Evolutionary conservation across 2,113 vertebrate species (phyloP).

Genomic region (Gambusia affinis): DNA sequence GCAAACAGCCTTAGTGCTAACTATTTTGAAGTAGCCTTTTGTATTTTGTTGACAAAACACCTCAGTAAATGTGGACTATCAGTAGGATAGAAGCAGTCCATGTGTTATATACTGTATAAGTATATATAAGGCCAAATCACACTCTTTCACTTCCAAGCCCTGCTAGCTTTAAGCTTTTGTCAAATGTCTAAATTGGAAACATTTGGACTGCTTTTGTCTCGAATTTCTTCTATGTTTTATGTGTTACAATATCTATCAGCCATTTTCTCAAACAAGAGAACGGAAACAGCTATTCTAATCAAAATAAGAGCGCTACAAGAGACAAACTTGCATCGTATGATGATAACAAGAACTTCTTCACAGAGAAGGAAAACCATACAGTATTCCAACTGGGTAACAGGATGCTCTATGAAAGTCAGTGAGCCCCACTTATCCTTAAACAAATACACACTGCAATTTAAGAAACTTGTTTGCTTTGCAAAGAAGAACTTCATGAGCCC

Average conservation of each 20-base stretch:
- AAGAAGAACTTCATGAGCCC: conserved; percentile 41
- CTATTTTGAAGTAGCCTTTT: too few relatives aligned
- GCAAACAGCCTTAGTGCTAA: too few relatives aligned
- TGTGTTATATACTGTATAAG: too few relatives aligned
- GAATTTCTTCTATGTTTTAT: conserved; percentile 23
- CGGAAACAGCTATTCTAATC: conserved; percentile 26
- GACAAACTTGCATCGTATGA: conserved; percentile 5
- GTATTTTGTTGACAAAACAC: too few relatives aligned
- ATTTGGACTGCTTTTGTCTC: conserved; percentile 9
- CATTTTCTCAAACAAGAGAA: conserved; percentile 15
- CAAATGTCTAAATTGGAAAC: neutral
- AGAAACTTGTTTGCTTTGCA: conserved; percentile 51
- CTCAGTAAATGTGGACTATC: too few relatives aligned
- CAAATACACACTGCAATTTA: conserved; percentile 65
- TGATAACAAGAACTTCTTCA: conserved; percentile 41
- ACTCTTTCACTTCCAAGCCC: conserved; percentile 17
- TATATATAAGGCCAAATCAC: too few relatives aligned
- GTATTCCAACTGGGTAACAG: conserved; percentile 51
- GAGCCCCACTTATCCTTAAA: conserved; percentile 60
- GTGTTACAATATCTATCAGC: conserved; percentile 25
- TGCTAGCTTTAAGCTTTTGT: conserved; percentile 21
- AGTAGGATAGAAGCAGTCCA: too few relatives aligned
- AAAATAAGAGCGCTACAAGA: conserved; percentile 28
- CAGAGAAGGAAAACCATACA: conserved; percentile 2
- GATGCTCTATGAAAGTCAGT: conserved; percentile 26